phyloP scores from a whole-genome alignment of 2,113 vertebrate species.

The Corythornis vintsioides region DNA sequence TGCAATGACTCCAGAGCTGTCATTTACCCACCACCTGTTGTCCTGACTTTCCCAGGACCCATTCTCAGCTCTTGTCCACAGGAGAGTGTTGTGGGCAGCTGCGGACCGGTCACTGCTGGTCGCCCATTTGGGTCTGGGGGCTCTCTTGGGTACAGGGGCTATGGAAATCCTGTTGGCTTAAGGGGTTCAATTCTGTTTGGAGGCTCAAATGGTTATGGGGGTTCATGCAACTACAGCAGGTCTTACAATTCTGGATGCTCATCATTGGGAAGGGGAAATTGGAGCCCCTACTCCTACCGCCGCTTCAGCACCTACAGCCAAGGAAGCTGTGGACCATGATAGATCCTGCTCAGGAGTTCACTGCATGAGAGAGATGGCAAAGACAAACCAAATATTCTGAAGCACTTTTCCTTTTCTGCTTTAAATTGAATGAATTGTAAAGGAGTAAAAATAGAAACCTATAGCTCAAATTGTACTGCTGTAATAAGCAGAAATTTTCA shows the following conservation, averaged over 20 bases:
- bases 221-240: background rate
- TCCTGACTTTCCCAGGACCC: background rate
- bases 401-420: background rate
- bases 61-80: background rate
- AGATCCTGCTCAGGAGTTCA: background rate
- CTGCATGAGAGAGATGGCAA: background rate
- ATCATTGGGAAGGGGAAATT: background rate
- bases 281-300: background rate
- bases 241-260: background rate
- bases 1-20: background rate
- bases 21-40: background rate
- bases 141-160: background rate
- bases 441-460: background rate
- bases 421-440: background rate
- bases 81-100: background rate
- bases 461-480: background rate
- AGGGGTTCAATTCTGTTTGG: background rate
- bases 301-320: background rate
- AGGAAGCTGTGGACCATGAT: background rate
- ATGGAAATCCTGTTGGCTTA: background rate
- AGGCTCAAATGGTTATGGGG: background rate
- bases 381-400: background rate
- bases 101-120: fast-evolving
- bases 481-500: background rate
- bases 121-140: background rate